These are phyloP conservation scores for Syrista parreyssii DNA, from an alignment of 2,888 invertebrate genomes.

Conservation along the genomic window DNA sequence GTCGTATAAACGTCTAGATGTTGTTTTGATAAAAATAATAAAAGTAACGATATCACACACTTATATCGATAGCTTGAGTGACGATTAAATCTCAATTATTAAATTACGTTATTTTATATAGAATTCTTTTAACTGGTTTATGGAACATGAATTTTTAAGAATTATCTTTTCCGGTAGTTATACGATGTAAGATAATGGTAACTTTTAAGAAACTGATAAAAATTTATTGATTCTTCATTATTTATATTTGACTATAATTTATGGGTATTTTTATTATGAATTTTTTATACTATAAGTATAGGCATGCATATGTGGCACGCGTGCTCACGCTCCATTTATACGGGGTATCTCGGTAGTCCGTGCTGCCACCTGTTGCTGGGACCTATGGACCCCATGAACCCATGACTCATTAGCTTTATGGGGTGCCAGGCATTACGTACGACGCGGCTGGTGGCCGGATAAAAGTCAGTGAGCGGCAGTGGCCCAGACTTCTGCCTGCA, in stretches of 20 bases:
- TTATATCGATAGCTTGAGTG: neutral
- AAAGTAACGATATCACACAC: no score
- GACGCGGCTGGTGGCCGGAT: slow-evolving; percentile 42
- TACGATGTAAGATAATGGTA: neutral
- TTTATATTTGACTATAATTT: neutral
- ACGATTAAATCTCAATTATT: no score
- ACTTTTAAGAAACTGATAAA: neutral
- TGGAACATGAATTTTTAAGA: neutral
- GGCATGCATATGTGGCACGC: slow-evolving; percentile 1
- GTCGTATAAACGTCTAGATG: no score
- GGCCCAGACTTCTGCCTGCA: slow-evolving; percentile 38
- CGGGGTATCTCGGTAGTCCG: slow-evolving; percentile 14
- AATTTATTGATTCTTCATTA: neutral
- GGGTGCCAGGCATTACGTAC: slow-evolving; percentile 44
- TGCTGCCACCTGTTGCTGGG: slow-evolving; percentile 27
- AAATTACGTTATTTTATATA: no score
- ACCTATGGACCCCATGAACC: slow-evolving; percentile 28
- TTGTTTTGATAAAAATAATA: neutral
- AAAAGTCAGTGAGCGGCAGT: slow-evolving; percentile 28
- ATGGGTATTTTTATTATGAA: neutral
- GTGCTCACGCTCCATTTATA: slow-evolving; percentile 15
- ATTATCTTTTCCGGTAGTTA: neutral
- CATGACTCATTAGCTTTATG: slow-evolving; percentile 51
- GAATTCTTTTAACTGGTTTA: no score
- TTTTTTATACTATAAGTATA: neutral